Evolutionary conservation across 2,113 vertebrate species (phyloP).

Genomic region (Notarius lentiginosus): DNA sequence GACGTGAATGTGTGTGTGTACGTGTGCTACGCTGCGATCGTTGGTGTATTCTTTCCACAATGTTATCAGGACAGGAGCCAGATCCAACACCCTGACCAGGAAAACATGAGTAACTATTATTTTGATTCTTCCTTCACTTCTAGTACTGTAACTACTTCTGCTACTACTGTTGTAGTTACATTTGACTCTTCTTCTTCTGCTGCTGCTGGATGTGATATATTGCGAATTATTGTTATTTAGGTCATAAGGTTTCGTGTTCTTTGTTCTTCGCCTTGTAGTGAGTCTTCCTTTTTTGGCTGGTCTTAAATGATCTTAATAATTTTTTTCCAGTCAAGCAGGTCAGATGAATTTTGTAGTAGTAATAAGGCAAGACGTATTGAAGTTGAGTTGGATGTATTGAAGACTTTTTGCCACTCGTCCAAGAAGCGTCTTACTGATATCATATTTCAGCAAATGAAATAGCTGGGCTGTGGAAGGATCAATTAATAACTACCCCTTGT

Average conservation of each 20-base stretch:
- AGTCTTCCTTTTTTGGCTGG: neutral
- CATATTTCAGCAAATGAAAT: neutral
- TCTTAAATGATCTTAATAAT: neutral
- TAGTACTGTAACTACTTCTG: neutral
- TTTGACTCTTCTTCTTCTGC: neutral
- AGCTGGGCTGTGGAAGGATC: neutral
- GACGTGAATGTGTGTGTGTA: neutral
- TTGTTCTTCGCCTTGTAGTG: neutral
- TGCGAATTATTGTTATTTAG: neutral
- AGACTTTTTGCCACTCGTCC: neutral
- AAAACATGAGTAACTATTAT: neutral
- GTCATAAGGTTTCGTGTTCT: neutral
- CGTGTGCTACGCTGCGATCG: neutral
- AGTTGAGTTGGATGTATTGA: neutral
- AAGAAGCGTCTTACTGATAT: neutral
- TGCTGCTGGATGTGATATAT: neutral
- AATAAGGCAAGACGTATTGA: neutral
- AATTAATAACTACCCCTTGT: conserved; percentile 37
- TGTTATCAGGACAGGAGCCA: neutral
- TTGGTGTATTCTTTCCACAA: neutral
- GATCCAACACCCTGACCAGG: neutral
- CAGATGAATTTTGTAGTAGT: neutral
- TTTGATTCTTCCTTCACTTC: neutral
- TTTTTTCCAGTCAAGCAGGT: neutral
- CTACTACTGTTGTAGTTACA: neutral